phyloP scores from a whole-genome alignment of 2,797 vertebrate species.

The Mormyrus proboscirostris region DNA sequence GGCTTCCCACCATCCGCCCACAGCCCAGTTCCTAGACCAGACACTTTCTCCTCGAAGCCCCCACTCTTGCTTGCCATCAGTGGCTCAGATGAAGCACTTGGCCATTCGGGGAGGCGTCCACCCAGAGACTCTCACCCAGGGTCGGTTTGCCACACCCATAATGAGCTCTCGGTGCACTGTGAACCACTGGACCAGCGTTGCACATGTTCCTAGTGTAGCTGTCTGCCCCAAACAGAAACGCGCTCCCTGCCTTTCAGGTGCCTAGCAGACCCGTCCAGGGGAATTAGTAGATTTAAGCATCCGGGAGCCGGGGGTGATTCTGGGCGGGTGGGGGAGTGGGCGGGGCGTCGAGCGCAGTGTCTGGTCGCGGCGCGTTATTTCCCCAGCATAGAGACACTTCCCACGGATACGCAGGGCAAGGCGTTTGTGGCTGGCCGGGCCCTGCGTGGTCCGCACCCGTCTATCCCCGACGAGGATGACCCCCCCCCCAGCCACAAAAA shows the following conservation, averaged over 20 bases:
- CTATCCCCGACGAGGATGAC: conserved; percentile 64
- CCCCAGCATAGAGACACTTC: conserved; percentile 37
- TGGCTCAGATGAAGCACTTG: background rate
- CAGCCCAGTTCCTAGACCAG: conserved; percentile 70
- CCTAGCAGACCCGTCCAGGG: background rate
- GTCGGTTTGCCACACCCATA: background rate
- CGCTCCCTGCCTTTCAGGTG: background rate
- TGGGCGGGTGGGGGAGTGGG: background rate
- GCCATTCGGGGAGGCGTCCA: background rate
- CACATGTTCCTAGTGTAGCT: background rate
- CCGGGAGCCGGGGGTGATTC: background rate
- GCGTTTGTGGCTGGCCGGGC: conserved; percentile 33
- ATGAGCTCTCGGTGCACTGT: background rate
- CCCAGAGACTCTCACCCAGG: background rate
- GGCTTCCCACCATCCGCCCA: conserved; percentile 35
- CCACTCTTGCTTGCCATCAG: background rate
- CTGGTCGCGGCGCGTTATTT: conserved; percentile 45
- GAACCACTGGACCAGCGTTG: background rate
- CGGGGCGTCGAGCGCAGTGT: conserved; percentile 34
- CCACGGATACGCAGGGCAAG: conserved; percentile 37
- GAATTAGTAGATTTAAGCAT: background rate
- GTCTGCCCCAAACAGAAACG: background rate
- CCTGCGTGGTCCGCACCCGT: conserved; percentile 69
- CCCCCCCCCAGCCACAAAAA: conserved; percentile 72
- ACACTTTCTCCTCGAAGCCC: conserved; percentile 41